Base-by-base conservation (phyloP, 2,113 vertebrate genomes). In the Oryzias melastigma region DNA sequence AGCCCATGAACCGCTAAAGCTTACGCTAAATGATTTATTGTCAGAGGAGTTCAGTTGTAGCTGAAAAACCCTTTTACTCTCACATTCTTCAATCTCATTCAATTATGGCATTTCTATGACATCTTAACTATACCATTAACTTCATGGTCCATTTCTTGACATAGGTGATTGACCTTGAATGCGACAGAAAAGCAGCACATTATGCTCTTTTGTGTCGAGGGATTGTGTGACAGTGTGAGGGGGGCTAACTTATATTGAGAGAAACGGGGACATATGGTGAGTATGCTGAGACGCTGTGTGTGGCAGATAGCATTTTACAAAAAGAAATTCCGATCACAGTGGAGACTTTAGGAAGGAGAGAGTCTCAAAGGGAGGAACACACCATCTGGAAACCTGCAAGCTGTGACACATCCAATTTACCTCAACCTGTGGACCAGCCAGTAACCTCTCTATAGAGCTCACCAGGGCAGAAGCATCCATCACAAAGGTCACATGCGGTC, bases 321-420 rank as follows among this genome's bases (percentile, higher is more conserved):
- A 58, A 25, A 63, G 52, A 62, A 68, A 71, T 58, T 77, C 35
- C 58, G 71, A 77, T 81, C 70, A 68, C 82, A 75, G 71, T 46
- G 67, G 68, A 73, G 66, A 63, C 68, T 67, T 70, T 12, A 41
- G 62, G 59, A 77, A 62, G 73, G 57, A 60, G 63, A 73, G 65
- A 40, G 73, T 84, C 80, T 74, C 74, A 75, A 75, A 62, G 79
- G 83, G 58, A 85, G 81, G 67, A 35, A 66, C 69, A 24, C 48
- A 70, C 87, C 85, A 90, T 86, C 88, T 91, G 88, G 83, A 86
- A 57, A 55, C 59, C 25, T 42, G 62, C 35, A 46, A 81, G 67
- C 68, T 63, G 63, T 82, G 82, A 87, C 88, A 88, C 58, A 82
- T 87, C 73, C 78, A 87, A 87, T 90, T 85, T 89, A 70, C 80